A percentile compares a stretch with the other conserved stretches of the same genome.
These are phyloP conservation scores for Gymnogyps californianus DNA, from an alignment of 2,113 vertebrate genomes.

Conservation along the genomic window DNA sequence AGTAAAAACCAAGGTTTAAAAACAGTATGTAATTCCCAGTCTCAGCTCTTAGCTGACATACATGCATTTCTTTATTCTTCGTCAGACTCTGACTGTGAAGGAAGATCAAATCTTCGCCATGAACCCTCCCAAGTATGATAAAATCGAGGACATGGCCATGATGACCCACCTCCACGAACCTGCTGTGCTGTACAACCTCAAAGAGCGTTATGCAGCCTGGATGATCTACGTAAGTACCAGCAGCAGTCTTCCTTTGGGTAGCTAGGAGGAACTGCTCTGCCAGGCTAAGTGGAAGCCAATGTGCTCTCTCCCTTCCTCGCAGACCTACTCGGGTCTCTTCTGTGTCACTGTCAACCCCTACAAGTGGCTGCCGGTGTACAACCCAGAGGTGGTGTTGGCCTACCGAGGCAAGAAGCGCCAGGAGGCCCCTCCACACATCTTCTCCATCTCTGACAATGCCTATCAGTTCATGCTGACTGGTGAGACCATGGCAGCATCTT, in stretches of 20 bases:
- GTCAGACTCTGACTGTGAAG: no score
- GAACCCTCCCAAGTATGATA: slow-evolving; percentile 79
- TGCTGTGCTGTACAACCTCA: slow-evolving; percentile 77
- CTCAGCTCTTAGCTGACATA: no score
- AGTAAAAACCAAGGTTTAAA: no score
- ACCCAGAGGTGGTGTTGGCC: no score
- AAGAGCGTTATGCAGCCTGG: slow-evolving; percentile 80
- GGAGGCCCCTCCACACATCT: slow-evolving; percentile 16
- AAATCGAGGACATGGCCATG: slow-evolving; percentile 81
- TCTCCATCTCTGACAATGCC: background rate
- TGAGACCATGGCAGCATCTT: background rate
- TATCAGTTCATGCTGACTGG: background rate
- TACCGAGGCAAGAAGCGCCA: background rate
- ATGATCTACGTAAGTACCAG: slow-evolving; percentile 78
- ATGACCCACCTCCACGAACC: slow-evolving; percentile 85
- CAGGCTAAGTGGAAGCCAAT: no score
- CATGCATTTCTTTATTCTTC: no score
- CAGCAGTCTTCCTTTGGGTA: background rate
- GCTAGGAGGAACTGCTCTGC: no score
- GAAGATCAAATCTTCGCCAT: slow-evolving; percentile 26
- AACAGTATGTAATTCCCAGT: no score
- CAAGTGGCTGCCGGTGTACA: no score
- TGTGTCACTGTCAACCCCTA: no score
- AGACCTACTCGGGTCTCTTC: no score
- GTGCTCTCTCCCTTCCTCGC: no score